Base-by-base conservation (phyloP, 2,113 vertebrate genomes). In the Neolamprologus variostigma region DNA sequence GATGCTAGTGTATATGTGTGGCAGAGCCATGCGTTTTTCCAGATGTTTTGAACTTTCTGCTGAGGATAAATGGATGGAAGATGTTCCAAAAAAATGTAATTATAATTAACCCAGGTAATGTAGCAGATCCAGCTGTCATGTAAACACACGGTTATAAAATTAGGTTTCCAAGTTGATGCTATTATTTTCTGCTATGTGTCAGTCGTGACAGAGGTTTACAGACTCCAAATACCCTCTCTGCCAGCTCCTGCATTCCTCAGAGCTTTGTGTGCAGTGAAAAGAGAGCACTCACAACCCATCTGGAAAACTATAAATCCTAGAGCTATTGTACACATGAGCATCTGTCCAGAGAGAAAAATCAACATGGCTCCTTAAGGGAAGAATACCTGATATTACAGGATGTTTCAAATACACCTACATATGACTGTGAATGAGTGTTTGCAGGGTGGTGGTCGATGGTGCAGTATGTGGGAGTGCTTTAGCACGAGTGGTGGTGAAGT, bases 31-130 rank as follows among this genome's bases (percentile, higher is more conserved):
- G 57, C 16, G 8, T 83, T 94, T 94, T 94, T 93, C 95, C 94
- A 95, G 95, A 95, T 94, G 93, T 94, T 86, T 87, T 81, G 19
- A 86, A 78, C 89, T 63, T 42, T 51, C 40, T 9, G 45, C 84
- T 33, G 21, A 61, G 19, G 76, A 35, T 76, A 21, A 91, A 55
- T 61, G 42, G 47, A 90, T 40, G 40, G 42, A 82, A 35, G 82
- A 82, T 7, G 11, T 50, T 82, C 42, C 78, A 40, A 47, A 63
- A 28, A 87, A 83, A 73, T 31, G 1, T n/a, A 42, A 81, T 68
- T 54, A 66, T 35, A 51, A 4, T 53, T 68, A 71, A 35, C 61
- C 10, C 63, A 87, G n/a, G 37, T 55, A 79, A 50, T 84, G 21
- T 40, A 40, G 50, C 40, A 78, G 61, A 83, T 14, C 40, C 5